Evolutionary conservation across 2,797 vertebrate genomes (phyloP), one percentile per base, ranked within the genome.

Genomic region (Vespertilio murinus): DNA sequence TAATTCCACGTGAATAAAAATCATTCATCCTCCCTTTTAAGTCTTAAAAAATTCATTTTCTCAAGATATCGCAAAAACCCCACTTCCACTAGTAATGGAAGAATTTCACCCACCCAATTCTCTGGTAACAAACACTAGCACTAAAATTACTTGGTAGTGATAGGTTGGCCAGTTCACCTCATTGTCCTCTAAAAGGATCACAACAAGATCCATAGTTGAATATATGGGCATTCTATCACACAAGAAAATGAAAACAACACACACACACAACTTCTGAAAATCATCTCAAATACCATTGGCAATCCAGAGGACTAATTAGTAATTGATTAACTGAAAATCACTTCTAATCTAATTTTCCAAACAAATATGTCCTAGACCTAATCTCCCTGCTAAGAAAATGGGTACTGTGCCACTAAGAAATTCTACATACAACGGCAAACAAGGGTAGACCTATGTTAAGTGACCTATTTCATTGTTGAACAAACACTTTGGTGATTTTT

Each of bases 391-490:
- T 70, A 93, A 65, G 75, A 93, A 94, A 93, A 90, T 42, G 45
- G 28, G 47, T 65, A 33, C 3, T 59, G 8, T 64, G 25, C 47
- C 47, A n/a, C 33, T 81, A 49, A 10, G 25, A 82, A 74, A 75
- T 80, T 45, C 22, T 80, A 65, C 5, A 23, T 40, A 20, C 56
- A 92, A 28, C 0, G 1, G 45, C 20, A 83, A 73, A 89, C 11
- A 78, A 42, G 70, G 77, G 90, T 22, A 96, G 65, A 79, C 30
- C 70, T 74, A 64, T 2, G 8, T 18, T 67, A 75, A 83, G 88
- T 47, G 93, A 94, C 93, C 81, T 35, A 80, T 92, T 79, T 77
- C 49, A 54, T 2, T 11, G 77, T 2, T 30, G 25, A 97, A 73
- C 59, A 69, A 78, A 90, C 71, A 14, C 77, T 94, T 84, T 59